Evolutionary conservation across 1,140 invertebrate species (phyloP).

Genomic region (Drosophila insularis): DNA sequence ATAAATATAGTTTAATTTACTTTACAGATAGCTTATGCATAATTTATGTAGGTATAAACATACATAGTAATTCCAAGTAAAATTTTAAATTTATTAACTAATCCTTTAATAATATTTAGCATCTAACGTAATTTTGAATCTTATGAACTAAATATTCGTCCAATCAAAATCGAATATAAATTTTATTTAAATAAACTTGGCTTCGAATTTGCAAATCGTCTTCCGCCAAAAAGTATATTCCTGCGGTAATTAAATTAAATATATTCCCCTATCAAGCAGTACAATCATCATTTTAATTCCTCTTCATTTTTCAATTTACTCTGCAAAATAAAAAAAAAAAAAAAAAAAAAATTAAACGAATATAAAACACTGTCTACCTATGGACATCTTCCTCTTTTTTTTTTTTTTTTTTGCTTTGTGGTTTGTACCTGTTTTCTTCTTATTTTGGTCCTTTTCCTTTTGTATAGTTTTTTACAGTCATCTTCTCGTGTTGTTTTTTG

Average conservation of each 20-base stretch:
- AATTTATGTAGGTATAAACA: no score
- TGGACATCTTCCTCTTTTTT: background rate
- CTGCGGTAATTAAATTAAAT: slow-evolving; percentile 44
- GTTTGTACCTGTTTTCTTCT: slow-evolving; percentile 35
- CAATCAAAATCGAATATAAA: no score
- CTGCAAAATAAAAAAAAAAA: slow-evolving; percentile 28
- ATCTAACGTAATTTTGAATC: no score
- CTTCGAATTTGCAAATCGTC: no score
- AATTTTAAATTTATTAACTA: no score
- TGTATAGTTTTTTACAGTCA: slow-evolving; percentile 31
- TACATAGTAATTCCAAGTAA: background rate
- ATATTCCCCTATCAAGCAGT: slow-evolving; percentile 44
- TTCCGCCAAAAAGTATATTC: no score
- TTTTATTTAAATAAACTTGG: no score
- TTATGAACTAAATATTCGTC: no score
- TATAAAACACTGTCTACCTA: slow-evolving; percentile 22
- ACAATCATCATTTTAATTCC: slow-evolving; percentile 45
- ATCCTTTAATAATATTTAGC: no score
- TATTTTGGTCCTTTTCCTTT: slow-evolving; percentile 18
- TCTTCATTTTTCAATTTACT: slow-evolving; percentile 48
- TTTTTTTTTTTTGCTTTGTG: background rate
- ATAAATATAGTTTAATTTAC: no score
- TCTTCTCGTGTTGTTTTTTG: slow-evolving; percentile 18
- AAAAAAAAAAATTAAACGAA: slow-evolving; percentile 1
- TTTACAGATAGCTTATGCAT: no score